These are phyloP conservation scores for Heliothis subflexa DNA, from an alignment of 1,140 invertebrate species.

Conservation along the genomic window DNA sequence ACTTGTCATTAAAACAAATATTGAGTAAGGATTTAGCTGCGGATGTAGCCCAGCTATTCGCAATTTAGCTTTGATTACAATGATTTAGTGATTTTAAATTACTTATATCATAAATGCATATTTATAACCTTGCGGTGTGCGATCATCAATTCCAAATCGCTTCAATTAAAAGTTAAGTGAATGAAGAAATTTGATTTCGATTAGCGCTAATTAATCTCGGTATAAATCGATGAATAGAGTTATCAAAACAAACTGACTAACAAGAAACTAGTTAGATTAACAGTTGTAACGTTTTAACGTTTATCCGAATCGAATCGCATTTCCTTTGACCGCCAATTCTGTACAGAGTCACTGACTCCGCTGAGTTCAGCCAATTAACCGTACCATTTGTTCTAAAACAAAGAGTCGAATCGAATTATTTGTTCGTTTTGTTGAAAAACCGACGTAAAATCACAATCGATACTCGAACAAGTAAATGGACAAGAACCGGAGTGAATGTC, in stretches of 20 bases:
- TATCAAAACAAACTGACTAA: conserved; percentile 44
- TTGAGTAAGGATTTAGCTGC: conserved; percentile 75
- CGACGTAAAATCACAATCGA: conserved; percentile 47
- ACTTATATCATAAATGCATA: conserved; percentile 14
- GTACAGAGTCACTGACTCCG: conserved; percentile 54
- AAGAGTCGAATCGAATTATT: conserved; percentile 51
- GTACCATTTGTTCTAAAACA: conserved; percentile 55
- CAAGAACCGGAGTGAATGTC: conserved; percentile 61
- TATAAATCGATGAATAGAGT: conserved; percentile 34
- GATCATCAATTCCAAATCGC: conserved; percentile 21
- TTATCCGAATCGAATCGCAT: conserved; percentile 51
- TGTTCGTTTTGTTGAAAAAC: conserved; percentile 45
- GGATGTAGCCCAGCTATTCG: conserved; percentile 51
- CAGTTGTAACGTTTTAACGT: conserved; percentile 37
- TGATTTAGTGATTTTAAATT: conserved; percentile 35
- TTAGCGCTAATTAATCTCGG: conserved; percentile 41
- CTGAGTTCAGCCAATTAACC: conserved; percentile 53
- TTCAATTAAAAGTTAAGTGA: conserved; percentile 26
- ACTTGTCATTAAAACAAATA: conserved; percentile 81
- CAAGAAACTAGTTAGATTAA: conserved; percentile 47
- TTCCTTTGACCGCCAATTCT: conserved; percentile 55
- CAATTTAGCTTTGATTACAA: conserved; percentile 42
- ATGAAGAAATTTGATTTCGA: conserved; percentile 44
- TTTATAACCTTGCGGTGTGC: conserved; percentile 4
- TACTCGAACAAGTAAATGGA: conserved; percentile 13